Percentiles rank a stretch among this genome's conserved stretches.
phyloP scores from a whole-genome alignment of 2,888 invertebrate species.

The Polylopha cassiicola region DNA sequence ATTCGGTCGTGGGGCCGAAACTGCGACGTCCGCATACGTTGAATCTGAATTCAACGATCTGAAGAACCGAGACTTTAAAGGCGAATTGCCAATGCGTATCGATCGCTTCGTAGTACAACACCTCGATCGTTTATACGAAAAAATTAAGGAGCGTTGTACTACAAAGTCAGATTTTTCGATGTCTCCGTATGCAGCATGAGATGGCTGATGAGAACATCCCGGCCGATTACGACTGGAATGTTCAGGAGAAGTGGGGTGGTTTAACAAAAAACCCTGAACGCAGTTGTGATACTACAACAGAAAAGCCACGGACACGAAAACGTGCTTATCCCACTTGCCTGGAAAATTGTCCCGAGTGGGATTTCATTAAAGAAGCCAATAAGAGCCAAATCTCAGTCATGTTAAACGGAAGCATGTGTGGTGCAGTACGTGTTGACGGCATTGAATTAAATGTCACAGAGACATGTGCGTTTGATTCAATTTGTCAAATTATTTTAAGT shows the following conservation, averaged over 20 bases:
- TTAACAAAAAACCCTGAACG: neutral
- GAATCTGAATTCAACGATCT: slow-evolving; percentile 7
- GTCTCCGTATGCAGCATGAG: too few relatives aligned
- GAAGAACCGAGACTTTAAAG: slow-evolving; percentile 3
- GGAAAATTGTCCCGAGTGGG: slow-evolving; percentile 9
- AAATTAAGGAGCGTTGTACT: slow-evolving; percentile 4
- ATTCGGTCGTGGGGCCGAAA: neutral
- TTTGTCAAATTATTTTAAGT: slow-evolving; percentile 5
- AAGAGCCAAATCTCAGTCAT: neutral
- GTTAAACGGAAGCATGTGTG: neutral
- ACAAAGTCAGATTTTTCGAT: too few relatives aligned
- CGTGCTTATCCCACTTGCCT: neutral
- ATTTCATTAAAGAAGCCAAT: slow-evolving; percentile 2
- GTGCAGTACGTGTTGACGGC: neutral
- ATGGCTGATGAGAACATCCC: neutral
- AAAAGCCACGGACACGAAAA: neutral
- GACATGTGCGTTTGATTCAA: slow-evolving; percentile 6
- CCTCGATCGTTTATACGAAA: too few relatives aligned
- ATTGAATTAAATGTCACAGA: neutral
- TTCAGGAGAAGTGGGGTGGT: neutral
- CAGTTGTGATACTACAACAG: neutral
- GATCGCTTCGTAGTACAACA: slow-evolving; percentile 7
- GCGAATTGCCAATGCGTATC: slow-evolving; percentile 4
- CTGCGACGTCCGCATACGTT: slow-evolving; percentile 4
- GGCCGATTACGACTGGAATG: neutral